A percentile compares a stretch with the other conserved stretches of the same genome.
These are phyloP conservation scores for Macrochelys suwanniensis DNA, from an alignment of 2,797 vertebrate genomes.

Conservation along the genomic window DNA sequence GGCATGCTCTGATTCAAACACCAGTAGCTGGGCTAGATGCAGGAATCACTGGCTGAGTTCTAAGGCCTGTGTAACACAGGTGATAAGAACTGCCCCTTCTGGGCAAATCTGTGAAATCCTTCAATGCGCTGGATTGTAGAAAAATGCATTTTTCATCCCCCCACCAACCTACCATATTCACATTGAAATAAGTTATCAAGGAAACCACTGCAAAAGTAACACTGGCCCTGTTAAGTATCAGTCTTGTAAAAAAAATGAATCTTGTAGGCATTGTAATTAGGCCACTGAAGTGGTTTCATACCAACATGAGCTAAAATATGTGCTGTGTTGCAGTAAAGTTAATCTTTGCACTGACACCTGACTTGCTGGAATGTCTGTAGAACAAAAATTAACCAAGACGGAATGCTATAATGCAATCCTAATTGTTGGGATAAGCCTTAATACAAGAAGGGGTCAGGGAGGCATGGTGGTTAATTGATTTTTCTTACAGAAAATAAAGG, in stretches of 20 bases:
- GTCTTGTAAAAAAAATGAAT: constrained; percentile 8
- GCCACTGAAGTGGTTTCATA: background rate
- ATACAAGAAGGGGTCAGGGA: constrained; percentile 52
- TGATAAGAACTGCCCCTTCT: background rate
- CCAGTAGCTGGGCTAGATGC: background rate
- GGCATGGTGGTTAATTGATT: constrained; percentile 69
- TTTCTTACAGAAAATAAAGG: constrained; percentile 62
- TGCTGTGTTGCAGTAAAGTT: background rate
- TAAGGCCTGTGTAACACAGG: background rate
- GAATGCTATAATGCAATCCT: constrained; percentile 20
- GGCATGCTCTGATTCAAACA: background rate
- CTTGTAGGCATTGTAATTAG: constrained; percentile 23
- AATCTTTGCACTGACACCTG: constrained; percentile 46
- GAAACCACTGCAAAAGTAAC: constrained; percentile 1
- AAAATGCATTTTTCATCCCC: background rate
- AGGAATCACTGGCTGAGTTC: background rate
- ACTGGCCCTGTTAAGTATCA: background rate
- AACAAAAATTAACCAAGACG: constrained; percentile 18
- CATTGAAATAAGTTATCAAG: background rate
- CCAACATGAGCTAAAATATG: background rate
- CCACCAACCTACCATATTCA: background rate
- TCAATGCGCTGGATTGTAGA: background rate
- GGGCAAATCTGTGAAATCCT: constrained; percentile 31
- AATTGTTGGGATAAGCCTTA: constrained; percentile 48
- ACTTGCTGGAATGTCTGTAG: constrained; percentile 35